These are phyloP conservation scores for Himalopsyche kuldschensis DNA, from an alignment of 2,888 invertebrate species.

Conservation along the genomic window DNA sequence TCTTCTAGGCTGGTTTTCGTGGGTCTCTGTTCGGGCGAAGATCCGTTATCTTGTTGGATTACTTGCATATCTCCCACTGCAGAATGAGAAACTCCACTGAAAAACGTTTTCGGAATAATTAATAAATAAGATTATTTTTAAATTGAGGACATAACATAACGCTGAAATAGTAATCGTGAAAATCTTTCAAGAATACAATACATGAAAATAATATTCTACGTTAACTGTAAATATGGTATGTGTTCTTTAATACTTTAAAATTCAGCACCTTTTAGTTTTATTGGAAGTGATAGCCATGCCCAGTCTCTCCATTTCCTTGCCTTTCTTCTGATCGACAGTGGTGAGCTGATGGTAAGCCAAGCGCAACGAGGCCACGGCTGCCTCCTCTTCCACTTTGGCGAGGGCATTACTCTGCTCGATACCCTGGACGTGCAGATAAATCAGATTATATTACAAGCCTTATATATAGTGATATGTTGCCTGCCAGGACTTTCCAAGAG, in stretches of 20 bases:
- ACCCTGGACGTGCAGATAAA: conserved; percentile 8
- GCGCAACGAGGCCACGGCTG: conserved; percentile 67
- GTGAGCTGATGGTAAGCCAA: conserved; percentile 79
- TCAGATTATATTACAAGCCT: background rate
- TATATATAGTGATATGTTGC: too few species aligned
- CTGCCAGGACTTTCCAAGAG: too few species aligned
- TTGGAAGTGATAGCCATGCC: conserved; percentile 78
- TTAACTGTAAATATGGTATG: conserved; percentile 16
- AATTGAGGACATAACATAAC: too few species aligned
- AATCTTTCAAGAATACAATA: too few species aligned
- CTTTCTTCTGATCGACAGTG: conserved; percentile 73
- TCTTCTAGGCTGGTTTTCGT: conserved; percentile 47
- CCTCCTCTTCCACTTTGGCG: conserved; percentile 65
- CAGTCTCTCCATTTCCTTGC: conserved; percentile 85
- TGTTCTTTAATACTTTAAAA: background rate
- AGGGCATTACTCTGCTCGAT: conserved; percentile 46
- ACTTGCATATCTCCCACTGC: conserved; percentile 87
- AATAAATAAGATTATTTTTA: too few species aligned
- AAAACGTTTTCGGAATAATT: conserved; percentile 22
- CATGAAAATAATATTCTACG: background rate
- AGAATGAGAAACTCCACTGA: conserved; percentile 77
- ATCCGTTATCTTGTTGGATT: conserved; percentile 80
- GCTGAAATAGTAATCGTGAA: too few species aligned
- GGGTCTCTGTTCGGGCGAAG: conserved; percentile 50
- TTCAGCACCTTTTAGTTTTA: conserved; percentile 20